Evolutionary conservation across 2,888 invertebrate genomes (phyloP).

Genomic region (Spodoptera picta): DNA sequence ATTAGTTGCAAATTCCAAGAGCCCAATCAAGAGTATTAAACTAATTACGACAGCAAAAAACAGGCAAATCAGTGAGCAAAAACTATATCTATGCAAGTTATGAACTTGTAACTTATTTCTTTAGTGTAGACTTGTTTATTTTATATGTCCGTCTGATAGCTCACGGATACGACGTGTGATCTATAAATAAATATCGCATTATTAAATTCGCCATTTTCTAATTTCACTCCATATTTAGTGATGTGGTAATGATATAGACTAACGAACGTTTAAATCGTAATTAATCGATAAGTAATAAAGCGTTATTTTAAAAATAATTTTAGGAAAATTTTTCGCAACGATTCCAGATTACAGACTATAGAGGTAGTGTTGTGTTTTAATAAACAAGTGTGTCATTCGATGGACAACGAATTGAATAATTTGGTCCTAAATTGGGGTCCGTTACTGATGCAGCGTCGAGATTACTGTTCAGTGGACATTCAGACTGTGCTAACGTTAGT

Average conservation of each 20-base stretch:
- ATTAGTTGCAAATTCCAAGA: no score
- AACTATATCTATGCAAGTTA: constrained; percentile 10
- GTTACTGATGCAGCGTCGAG: constrained; percentile 3
- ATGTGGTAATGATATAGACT: neutral
- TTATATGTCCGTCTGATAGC: constrained; percentile 29
- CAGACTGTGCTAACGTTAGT: constrained; percentile 33
- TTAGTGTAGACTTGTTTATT: constrained; percentile 37
- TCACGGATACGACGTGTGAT: constrained; percentile 36
- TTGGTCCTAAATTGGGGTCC: constrained; percentile 7
- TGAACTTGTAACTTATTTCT: constrained; percentile 11
- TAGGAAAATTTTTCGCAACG: no score
- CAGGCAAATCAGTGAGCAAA: constrained; percentile 4
- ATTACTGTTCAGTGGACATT: constrained; percentile 17
- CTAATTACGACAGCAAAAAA: constrained; percentile 1
- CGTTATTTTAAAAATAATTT: neutral
- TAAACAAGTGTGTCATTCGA: neutral
- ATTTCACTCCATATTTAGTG: constrained; percentile 4
- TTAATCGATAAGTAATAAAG: constrained; percentile 6
- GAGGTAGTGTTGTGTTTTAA: neutral
- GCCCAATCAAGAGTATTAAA: neutral
- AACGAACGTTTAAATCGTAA: neutral
- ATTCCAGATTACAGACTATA: no score
- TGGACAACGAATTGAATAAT: constrained; percentile 8
- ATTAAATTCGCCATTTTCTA: constrained; percentile 19
- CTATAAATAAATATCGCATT: constrained; percentile 2